A percentile compares a stretch with the other conserved stretches of the same genome.
Evolutionary conservation across 2,797 vertebrate species (phyloP).

Genomic region (Alcedo quadribrachys): DNA sequence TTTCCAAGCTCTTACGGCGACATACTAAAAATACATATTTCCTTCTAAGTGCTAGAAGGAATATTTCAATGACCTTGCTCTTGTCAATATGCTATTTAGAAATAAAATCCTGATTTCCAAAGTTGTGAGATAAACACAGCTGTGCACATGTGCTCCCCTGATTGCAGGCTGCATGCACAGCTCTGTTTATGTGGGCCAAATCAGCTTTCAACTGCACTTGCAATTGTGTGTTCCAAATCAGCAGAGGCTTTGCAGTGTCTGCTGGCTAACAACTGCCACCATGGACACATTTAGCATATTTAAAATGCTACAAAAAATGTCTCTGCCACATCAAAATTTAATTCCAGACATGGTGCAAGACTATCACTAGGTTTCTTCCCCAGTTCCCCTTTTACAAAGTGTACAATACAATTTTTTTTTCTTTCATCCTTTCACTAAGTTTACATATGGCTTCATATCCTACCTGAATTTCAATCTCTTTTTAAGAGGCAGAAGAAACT

Average conservation of each 20-base stretch:
- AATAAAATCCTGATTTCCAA: conserved; percentile 34
- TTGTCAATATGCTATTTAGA: conserved; percentile 42
- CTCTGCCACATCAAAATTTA: neutral
- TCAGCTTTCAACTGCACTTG: neutral
- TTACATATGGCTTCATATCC: neutral
- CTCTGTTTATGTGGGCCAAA: neutral
- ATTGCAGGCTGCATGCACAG: conserved; percentile 24
- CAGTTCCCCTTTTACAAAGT: neutral
- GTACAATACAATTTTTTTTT: neutral
- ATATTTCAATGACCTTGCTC: conserved; percentile 20
- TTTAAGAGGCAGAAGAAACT: neutral
- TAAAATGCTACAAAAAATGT: neutral
- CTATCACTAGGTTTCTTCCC: neutral
- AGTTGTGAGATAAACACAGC: conserved; percentile 56
- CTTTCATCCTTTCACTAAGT: neutral
- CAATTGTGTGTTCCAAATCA: neutral
- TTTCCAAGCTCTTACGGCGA: neutral
- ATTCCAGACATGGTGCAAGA: no score
- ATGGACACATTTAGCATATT: neutral
- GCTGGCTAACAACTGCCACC: neutral
- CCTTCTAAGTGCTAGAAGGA: neutral
- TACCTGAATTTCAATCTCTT: neutral
- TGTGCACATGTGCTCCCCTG: conserved; percentile 39
- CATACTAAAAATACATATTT: neutral
- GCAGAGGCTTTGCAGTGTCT: neutral